Percentiles rank a stretch among this genome's conserved stretches.
phyloP scores from a whole-genome alignment of 2,113 vertebrate species.

The Amphilophus citrinellus region DNA sequence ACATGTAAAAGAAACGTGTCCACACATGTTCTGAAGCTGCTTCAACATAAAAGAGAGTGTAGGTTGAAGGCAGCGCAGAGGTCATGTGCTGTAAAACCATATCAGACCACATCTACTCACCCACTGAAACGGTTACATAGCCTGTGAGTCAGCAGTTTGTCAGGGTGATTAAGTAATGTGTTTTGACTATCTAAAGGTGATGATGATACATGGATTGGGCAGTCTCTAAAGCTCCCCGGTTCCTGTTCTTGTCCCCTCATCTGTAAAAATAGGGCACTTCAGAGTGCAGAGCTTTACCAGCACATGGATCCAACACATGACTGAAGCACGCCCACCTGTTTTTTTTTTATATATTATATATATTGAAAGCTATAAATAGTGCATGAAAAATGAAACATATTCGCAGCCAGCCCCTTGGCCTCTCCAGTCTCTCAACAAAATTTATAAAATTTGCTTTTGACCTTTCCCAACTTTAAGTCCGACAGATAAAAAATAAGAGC shows the following conservation, averaged over 20 bases:
- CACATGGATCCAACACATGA: background rate
- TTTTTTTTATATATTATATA: background rate
- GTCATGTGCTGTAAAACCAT: constrained; percentile 21
- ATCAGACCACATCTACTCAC: constrained; percentile 35
- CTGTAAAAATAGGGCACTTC: background rate
- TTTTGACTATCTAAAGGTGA: constrained; percentile 27
- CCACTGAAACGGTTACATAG: constrained; percentile 43
- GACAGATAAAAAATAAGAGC: background rate
- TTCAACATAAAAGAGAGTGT: constrained; percentile 13
- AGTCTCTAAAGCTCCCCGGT: constrained; percentile 19
- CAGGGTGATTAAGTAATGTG: constrained; percentile 42
- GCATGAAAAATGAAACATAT: background rate
- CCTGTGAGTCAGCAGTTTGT: constrained; percentile 45
- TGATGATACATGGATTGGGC: constrained; percentile 26
- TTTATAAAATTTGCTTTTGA: background rate
- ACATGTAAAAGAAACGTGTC: background rate
- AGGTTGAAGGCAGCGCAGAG: constrained; percentile 34
- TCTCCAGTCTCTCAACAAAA: background rate
- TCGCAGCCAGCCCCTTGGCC: background rate
- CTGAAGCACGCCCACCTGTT: background rate
- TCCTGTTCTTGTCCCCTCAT: constrained; percentile 1
- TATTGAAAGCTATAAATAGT: background rate
- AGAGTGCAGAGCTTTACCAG: background rate
- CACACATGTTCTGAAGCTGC: background rate
- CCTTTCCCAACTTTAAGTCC: background rate